Percentiles rank a stretch among this genome's conserved stretches.
phyloP scores from a whole-genome alignment of 2,888 invertebrate species.

The Calameuta filiformis region DNA sequence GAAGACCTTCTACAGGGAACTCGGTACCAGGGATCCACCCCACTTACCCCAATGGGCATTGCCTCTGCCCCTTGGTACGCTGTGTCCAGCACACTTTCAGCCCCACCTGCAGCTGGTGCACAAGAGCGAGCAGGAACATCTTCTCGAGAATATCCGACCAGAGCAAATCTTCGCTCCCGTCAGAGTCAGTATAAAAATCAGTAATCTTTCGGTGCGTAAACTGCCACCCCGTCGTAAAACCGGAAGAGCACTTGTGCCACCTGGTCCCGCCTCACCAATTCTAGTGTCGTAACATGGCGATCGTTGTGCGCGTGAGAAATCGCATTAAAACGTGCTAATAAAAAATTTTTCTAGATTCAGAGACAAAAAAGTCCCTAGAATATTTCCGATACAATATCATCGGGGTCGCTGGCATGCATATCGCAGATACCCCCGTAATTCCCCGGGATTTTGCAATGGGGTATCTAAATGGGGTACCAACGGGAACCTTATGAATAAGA shows the following conservation, averaged over 20 bases:
- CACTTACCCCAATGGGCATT: slow-evolving; percentile 68
- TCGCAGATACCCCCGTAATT: neutral
- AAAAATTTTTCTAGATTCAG: neutral
- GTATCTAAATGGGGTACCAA: neutral
- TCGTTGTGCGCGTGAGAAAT: neutral
- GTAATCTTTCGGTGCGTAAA: neutral
- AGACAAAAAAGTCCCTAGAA: neutral
- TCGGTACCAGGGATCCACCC: slow-evolving; percentile 66
- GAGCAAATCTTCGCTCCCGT: slow-evolving; percentile 68
- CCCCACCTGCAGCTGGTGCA: slow-evolving; percentile 67
- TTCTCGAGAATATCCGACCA: slow-evolving; percentile 60
- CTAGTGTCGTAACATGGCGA: neutral
- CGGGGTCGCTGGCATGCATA: neutral
- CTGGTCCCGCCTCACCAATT: neutral
- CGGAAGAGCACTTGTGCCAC: neutral
- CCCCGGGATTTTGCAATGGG: neutral
- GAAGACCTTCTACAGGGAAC: slow-evolving; percentile 67
- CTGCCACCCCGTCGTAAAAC: neutral
- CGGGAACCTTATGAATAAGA: neutral
- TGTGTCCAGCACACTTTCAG: slow-evolving; percentile 68
- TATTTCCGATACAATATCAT: neutral
- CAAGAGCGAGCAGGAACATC: slow-evolving; percentile 58
- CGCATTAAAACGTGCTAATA: neutral
- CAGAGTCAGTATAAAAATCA: slow-evolving; percentile 59
- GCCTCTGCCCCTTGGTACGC: slow-evolving; percentile 65